Percentiles rank a stretch among this genome's conserved stretches.
Evolutionary conservation across 2,888 invertebrate species (phyloP).

Genomic region (Fragum fragum): DNA sequence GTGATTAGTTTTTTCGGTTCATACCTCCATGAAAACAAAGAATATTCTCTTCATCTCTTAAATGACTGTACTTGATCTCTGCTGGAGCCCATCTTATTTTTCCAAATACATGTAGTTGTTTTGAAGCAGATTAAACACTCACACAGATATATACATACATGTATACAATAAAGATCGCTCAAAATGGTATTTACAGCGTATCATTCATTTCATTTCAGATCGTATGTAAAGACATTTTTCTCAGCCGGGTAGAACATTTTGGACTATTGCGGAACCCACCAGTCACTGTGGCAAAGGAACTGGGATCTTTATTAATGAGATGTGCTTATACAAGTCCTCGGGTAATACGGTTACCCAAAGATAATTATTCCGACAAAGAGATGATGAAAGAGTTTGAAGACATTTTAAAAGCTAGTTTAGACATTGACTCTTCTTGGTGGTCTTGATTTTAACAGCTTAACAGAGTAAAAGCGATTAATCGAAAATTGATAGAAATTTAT

Average conservation of each 20-base stretch:
- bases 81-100: no score
- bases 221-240: neutral
- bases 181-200: neutral
- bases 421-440: no score
- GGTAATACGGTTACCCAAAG: neutral
- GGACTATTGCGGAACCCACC: conserved; percentile 1
- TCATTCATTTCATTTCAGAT: neutral
- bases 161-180: neutral
- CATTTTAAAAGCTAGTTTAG: neutral
- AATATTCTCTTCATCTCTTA: no score
- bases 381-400: neutral
- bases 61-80: no score
- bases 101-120: no score
- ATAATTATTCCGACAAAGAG: conserved; percentile 1
- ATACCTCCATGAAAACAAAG: no score
- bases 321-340: neutral
- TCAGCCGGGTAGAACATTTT: neutral
- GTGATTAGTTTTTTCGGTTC: no score
- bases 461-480: no score
- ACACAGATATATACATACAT: neutral
- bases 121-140: neutral
- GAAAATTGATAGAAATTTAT: no score
- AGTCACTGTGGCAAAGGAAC: neutral
- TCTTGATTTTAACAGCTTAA: no score
- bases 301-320: neutral